These are phyloP conservation scores for Diogma glabrata DNA, from an alignment of 2,888 invertebrate genomes.

Conservation along the genomic window DNA sequence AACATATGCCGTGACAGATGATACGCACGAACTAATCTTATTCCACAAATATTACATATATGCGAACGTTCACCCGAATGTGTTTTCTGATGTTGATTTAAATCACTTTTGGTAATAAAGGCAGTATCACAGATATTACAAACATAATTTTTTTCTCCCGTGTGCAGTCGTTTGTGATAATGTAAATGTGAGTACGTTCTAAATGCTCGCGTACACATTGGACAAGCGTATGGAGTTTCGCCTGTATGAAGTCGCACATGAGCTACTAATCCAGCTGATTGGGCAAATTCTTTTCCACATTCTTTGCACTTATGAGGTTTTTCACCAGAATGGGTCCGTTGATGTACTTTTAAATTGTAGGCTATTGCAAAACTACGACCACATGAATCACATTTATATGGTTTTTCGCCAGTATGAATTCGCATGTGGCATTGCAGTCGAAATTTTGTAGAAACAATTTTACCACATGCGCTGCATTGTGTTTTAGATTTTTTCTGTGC, in stretches of 20 bases:
- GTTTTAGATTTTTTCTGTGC: too few relatives aligned
- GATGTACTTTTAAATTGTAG: constrained; percentile 39
- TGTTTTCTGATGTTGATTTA: constrained; percentile 37
- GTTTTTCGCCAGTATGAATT: constrained; percentile 36
- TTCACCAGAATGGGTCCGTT: constrained; percentile 40
- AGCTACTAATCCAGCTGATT: constrained; percentile 37
- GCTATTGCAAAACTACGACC: constrained; percentile 37
- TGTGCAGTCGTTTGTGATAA: constrained; percentile 40
- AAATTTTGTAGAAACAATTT: constrained; percentile 41
- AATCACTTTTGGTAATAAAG: constrained; percentile 39
- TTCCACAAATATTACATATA: constrained; percentile 37
- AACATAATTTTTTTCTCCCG: constrained; percentile 40
- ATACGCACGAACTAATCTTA: constrained; percentile 35
- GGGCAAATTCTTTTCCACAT: constrained; percentile 39
- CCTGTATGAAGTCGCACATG: constrained; percentile 38
- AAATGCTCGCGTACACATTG: constrained; percentile 38
- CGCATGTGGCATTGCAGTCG: constrained; percentile 39
- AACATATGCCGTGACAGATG: constrained; percentile 32
- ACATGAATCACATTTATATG: constrained; percentile 37
- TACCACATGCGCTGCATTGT: constrained; percentile 41
- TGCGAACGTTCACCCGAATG: constrained; percentile 38
- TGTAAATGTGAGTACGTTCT: constrained; percentile 39
- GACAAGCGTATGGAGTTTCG: constrained; percentile 37
- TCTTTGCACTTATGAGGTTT: constrained; percentile 38
- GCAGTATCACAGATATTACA: constrained; percentile 37